phyloP scores from a whole-genome alignment of 2,888 invertebrate genomes.

The Euphydryas editha region DNA sequence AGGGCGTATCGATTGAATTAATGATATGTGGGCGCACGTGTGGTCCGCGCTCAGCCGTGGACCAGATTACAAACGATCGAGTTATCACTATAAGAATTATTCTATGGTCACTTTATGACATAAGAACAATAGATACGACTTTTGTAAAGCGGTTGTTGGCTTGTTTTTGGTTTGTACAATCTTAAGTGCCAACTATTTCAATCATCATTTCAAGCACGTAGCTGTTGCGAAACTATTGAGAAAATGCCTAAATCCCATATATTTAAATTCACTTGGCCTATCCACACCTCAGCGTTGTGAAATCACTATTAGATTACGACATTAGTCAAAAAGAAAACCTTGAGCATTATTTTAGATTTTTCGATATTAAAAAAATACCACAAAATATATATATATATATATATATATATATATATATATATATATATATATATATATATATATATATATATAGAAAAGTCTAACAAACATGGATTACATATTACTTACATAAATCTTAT shows the following conservation, averaged over 20 bases:
- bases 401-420: no score
- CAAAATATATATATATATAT: no score
- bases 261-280: background rate
- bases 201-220: slow-evolving; percentile 40
- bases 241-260: background rate
- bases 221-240: slow-evolving; percentile 13
- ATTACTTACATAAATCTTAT: no score
- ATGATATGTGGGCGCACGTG: slow-evolving; percentile 80
- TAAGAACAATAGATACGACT: slow-evolving; percentile 69
- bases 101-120: slow-evolving; percentile 69
- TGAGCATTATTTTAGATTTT: background rate
- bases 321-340: background rate
- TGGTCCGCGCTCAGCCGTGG: slow-evolving; percentile 70
- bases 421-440: no score
- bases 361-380: no score
- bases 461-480: no score
- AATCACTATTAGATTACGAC: background rate
- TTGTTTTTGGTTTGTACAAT: slow-evolving; percentile 50
- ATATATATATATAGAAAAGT: no score
- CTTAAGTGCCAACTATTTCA: slow-evolving; percentile 29
- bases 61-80: slow-evolving; percentile 64
- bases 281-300: background rate
- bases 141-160: slow-evolving; percentile 56
- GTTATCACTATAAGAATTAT: slow-evolving; percentile 62
- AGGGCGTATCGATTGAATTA: slow-evolving; percentile 80